These are phyloP conservation scores for Antechinus flavipes DNA, from an alignment of 2,113 vertebrate genomes.

Conservation along the genomic window DNA sequence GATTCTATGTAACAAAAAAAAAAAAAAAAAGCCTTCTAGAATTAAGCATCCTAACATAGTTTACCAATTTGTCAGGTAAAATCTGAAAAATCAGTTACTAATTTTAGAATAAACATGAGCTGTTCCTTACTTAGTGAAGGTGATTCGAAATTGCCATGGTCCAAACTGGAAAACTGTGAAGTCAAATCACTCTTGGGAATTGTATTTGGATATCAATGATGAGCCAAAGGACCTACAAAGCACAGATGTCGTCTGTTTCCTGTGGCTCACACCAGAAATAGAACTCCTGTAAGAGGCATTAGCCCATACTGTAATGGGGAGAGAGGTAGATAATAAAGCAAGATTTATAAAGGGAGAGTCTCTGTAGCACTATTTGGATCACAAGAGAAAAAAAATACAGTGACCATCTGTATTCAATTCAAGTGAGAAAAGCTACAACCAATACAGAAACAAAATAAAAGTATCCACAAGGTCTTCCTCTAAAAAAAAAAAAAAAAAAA, in stretches of 20 bases:
- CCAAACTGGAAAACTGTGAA: neutral
- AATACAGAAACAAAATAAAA: neutral
- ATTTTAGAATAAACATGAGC: neutral
- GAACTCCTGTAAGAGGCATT: slow-evolving; percentile 30
- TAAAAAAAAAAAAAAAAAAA: slow-evolving; percentile 45
- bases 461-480: neutral
- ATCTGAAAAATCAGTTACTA: neutral
- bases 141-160: neutral
- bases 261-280: slow-evolving; percentile 2
- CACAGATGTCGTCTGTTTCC: slow-evolving; percentile 11
- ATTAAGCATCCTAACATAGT: neutral
- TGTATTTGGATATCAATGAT: neutral
- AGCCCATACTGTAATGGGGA: slow-evolving; percentile 10
- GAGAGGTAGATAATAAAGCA: neutral
- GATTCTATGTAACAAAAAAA: neutral
- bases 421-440: slow-evolving; percentile 1
- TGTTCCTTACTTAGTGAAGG: neutral
- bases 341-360: neutral
- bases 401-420: neutral
- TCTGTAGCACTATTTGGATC: neutral
- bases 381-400: slow-evolving; percentile 3
- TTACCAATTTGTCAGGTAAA: neutral
- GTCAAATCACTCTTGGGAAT: neutral
- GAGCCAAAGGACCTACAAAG: slow-evolving; percentile 18
- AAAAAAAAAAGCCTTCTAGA: neutral